phyloP scores from a whole-genome alignment of 2,888 invertebrate species.

The Athripsodes cinereus region DNA sequence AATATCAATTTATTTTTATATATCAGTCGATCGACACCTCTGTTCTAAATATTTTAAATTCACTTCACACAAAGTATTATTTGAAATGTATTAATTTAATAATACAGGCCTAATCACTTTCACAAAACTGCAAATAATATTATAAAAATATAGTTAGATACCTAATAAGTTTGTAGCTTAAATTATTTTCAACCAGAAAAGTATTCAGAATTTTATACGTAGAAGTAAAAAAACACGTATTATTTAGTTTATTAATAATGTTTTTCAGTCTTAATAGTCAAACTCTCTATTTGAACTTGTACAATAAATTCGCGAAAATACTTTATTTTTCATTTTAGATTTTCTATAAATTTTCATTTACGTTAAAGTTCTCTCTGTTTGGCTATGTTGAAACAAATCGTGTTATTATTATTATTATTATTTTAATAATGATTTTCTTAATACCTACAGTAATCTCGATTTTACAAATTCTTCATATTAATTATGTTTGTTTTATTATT shows the following conservation, averaged over 20 bases:
- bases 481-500: not conserved
- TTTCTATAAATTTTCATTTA: constrained; percentile 1
- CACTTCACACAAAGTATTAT: not conserved
- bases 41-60: not conserved
- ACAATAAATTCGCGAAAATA: not conserved
- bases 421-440: not conserved
- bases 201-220: not conserved
- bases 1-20: too few species aligned
- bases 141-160: too few species aligned
- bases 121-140: not conserved
- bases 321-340: not conserved
- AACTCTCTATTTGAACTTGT: not conserved
- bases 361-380: not conserved
- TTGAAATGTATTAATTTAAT: not conserved
- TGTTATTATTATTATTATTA: not conserved
- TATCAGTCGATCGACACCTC: not conserved
- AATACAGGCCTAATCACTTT: not conserved
- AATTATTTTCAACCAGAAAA: not conserved
- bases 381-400: not conserved
- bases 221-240: not conserved
- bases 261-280: not conserved
- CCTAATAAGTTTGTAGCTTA: not conserved
- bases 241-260: not conserved
- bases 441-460: too few species aligned
- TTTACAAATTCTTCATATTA: too few species aligned